Conservation (phyloP, 2,797 vertebrate genomes). For the Iguana delicatissima region DNA sequence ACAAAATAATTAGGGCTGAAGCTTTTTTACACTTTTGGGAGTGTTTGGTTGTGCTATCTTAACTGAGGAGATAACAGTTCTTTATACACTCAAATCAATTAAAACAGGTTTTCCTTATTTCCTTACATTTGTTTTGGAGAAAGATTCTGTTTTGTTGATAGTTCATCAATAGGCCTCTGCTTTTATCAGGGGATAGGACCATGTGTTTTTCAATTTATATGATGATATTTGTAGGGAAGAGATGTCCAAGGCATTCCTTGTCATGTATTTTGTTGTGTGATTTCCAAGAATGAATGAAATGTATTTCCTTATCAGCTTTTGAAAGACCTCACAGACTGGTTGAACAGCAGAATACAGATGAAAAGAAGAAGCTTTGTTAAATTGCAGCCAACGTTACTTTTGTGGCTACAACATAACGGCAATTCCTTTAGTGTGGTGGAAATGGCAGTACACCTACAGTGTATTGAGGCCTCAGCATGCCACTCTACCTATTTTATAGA, state of each 20-base stretch:
- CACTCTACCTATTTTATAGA: background rate
- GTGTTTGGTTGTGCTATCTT: slow-evolving; percentile 38
- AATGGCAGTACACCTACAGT: too few relatives aligned
- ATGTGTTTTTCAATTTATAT: background rate
- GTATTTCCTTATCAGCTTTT: background rate
- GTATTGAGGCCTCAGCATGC: background rate
- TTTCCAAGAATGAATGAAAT: background rate
- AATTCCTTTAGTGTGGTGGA: background rate
- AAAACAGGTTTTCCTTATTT: background rate
- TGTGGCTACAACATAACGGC: background rate
- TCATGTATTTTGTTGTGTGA: background rate
- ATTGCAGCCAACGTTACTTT: background rate
- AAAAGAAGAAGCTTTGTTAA: background rate
- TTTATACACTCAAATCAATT: slow-evolving; percentile 20
- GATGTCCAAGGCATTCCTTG: background rate
- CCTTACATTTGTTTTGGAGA: background rate
- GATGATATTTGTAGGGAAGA: background rate
- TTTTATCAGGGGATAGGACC: background rate
- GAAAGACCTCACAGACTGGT: background rate
- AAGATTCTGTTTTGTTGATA: background rate
- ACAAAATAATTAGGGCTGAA: slow-evolving; percentile 35
- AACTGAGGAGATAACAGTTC: slow-evolving; percentile 31
- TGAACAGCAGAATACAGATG: background rate
- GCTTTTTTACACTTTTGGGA: slow-evolving; percentile 1
- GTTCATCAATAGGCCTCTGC: background rate